phyloP scores from a whole-genome alignment of 2,888 invertebrate species.

The Cheiracanthium punctorium region DNA sequence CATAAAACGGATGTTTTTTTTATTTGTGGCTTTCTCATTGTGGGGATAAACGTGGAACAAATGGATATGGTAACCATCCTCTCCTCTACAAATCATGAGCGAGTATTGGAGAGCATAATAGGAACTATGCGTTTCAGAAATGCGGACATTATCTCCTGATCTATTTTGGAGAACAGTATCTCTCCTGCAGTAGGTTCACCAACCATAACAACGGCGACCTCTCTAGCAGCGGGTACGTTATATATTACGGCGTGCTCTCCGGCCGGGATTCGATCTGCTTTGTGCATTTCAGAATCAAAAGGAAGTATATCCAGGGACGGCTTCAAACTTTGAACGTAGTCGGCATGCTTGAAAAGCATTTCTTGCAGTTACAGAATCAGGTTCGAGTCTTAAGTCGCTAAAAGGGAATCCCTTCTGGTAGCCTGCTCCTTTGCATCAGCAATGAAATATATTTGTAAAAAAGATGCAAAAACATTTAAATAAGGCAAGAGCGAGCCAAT shows the following conservation, averaged over 20 bases:
- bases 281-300: background rate
- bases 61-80: background rate
- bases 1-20: background rate
- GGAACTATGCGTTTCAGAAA: background rate
- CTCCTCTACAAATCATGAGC: background rate
- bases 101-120: background rate
- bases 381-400: no score
- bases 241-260: background rate
- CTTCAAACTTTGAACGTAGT: no score
- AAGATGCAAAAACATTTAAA: background rate
- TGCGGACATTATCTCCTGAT: background rate
- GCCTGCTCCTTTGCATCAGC: background rate
- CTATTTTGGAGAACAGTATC: background rate
- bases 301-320: background rate
- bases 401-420: no score
- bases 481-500: background rate
- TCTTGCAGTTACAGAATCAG: no score
- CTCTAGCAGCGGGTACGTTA: background rate
- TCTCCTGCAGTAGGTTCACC: background rate
- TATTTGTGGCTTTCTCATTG: background rate
- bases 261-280: background rate
- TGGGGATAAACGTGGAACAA: background rate
- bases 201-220: background rate
- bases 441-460: background rate
- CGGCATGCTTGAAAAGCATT: no score